Conservation (phyloP, 2,797 vertebrate species). For the Acanthurus lineatus region DNA sequence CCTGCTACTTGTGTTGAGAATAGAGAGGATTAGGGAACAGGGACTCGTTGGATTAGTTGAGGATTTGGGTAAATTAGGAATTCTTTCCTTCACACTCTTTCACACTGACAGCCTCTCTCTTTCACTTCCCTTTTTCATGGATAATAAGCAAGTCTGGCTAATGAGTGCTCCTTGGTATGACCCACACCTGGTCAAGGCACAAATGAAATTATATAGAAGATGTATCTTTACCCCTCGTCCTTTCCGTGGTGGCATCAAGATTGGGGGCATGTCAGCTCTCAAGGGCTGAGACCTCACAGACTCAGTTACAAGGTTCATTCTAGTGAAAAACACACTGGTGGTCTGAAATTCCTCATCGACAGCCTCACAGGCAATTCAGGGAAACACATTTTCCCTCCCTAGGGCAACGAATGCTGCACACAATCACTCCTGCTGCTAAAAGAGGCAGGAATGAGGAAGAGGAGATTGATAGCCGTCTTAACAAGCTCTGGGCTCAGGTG, state of each 20-base stretch:
- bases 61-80: slow-evolving; percentile 81
- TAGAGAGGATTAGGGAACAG: slow-evolving; percentile 64
- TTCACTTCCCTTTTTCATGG: slow-evolving; percentile 33
- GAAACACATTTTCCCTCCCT: slow-evolving; percentile 69
- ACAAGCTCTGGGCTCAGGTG: slow-evolving; percentile 71
- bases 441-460: slow-evolving; percentile 61
- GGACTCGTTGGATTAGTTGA: slow-evolving; percentile 74
- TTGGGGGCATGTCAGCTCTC: slow-evolving; percentile 56
- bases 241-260: slow-evolving; percentile 43
- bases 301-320: slow-evolving; percentile 68
- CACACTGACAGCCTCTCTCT: slow-evolving; percentile 51
- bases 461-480: slow-evolving; percentile 72
- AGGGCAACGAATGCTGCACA: slow-evolving; percentile 65
- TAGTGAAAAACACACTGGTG: slow-evolving; percentile 58
- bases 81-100: slow-evolving; percentile 60
- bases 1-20: slow-evolving; percentile 36
- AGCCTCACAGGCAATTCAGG: slow-evolving; percentile 51
- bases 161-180: slow-evolving; percentile 67
- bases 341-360: slow-evolving; percentile 63
- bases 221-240: slow-evolving; percentile 22
- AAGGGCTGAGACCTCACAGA: slow-evolving; percentile 59
- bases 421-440: slow-evolving; percentile 74
- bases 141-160: slow-evolving; percentile 64
- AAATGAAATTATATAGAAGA: slow-evolving; percentile 47
- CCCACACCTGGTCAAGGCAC: slow-evolving; percentile 58